Conservation (phyloP, 2,797 vertebrate genomes). For the Psittacula echo region DNA sequence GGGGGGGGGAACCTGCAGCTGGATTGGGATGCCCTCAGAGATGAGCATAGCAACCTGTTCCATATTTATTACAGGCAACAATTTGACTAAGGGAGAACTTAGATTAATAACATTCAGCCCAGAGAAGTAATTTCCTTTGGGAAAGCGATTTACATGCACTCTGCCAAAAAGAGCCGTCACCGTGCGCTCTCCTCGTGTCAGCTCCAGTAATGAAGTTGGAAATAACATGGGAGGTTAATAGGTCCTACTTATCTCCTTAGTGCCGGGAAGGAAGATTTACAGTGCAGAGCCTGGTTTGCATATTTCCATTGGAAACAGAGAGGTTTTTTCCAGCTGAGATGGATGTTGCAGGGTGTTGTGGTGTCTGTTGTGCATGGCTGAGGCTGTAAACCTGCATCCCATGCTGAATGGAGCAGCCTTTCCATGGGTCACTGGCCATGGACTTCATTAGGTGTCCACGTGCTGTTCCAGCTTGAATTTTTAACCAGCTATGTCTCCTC, state of each 20-base stretch:
- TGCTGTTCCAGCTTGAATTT: neutral
- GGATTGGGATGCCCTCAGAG: constrained; percentile 83
- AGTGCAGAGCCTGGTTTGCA: constrained; percentile 72
- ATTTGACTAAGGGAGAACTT: constrained; percentile 98
- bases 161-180: constrained; percentile 89
- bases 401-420: neutral
- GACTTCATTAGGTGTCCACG: neutral
- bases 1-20: constrained; percentile 68
- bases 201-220: constrained; percentile 98
- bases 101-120: constrained; percentile 96
- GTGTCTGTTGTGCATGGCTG: constrained; percentile 3
- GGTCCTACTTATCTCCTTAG: constrained; percentile 91
- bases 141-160: constrained; percentile 96
- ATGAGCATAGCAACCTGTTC: constrained; percentile 89
- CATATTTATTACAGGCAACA: constrained; percentile 96
- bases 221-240: constrained; percentile 98
- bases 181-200: constrained; percentile 88
- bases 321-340: constrained; percentile 69
- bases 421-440: neutral
- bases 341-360: constrained; percentile 35
- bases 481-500: neutral
- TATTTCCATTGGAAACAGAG: constrained; percentile 73
- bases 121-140: constrained; percentile 98
- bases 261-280: constrained; percentile 76
- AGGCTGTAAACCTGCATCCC: constrained; percentile 16